These are phyloP conservation scores for Xylota sylvarum DNA, from an alignment of 2,888 invertebrate genomes.

Conservation along the genomic window DNA sequence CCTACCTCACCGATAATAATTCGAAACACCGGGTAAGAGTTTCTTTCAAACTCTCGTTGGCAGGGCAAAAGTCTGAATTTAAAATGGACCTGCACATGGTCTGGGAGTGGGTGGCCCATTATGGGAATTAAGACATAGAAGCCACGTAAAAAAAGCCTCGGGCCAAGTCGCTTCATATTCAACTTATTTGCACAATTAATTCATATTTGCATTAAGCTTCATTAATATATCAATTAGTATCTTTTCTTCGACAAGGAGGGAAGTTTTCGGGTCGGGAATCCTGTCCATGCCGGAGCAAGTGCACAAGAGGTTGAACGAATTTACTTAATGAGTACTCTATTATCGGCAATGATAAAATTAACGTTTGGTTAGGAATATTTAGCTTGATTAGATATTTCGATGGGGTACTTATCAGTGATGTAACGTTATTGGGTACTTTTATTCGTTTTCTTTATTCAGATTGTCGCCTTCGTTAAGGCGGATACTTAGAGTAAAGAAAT, in stretches of 20 bases:
- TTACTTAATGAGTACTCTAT: slow-evolving; percentile 30
- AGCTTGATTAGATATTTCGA: slow-evolving; percentile 21
- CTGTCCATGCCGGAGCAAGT: not conserved
- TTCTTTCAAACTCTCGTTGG: slow-evolving; percentile 28
- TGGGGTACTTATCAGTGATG: slow-evolving; percentile 8
- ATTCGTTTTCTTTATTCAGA: not conserved
- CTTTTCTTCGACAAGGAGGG: slow-evolving; percentile 5
- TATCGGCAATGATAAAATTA: slow-evolving; percentile 26
- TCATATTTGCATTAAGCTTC: slow-evolving; percentile 70
- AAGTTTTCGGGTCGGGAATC: slow-evolving; percentile 11
- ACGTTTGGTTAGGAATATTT: not conserved
- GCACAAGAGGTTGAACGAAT: slow-evolving; percentile 23
- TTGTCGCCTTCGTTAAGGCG: not conserved
- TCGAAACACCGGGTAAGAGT: slow-evolving; percentile 42
- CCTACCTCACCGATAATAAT: slow-evolving; percentile 64
- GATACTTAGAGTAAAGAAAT: not conserved
- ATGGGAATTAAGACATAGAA: slow-evolving; percentile 42
- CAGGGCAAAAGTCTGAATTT: slow-evolving; percentile 14
- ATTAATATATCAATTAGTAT: slow-evolving; percentile 70
- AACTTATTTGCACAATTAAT: slow-evolving; percentile 69
- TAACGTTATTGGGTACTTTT: not conserved
- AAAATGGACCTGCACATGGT: slow-evolving; percentile 18
- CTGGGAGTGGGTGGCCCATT: slow-evolving; percentile 48
- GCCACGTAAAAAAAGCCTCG: slow-evolving; percentile 24
- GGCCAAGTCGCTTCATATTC: slow-evolving; percentile 42